Percentiles rank a stretch among this genome's conserved stretches.
Conservation (phyloP, 1,140 invertebrate species). For the Rhyzopertha dominica region DNA sequence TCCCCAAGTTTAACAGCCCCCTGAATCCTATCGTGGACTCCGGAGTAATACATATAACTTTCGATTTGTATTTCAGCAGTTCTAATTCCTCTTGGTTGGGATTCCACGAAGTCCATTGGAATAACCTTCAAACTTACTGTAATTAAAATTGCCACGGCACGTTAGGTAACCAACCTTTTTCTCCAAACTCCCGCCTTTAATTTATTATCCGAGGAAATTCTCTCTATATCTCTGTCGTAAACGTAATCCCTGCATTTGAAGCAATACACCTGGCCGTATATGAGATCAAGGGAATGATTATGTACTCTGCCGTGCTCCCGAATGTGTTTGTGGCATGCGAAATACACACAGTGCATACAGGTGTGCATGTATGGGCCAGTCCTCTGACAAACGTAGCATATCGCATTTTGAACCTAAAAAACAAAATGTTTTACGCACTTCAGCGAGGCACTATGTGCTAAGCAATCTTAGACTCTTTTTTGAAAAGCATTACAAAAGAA, state of each 20-base stretch:
- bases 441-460: too few species aligned
- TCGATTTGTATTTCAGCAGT: conserved; percentile 61
- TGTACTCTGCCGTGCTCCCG: conserved; percentile 76
- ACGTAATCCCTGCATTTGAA: conserved; percentile 88
- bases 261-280: conserved; percentile 88
- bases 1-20: conserved; percentile 94
- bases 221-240: conserved; percentile 46
- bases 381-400: conserved; percentile 55
- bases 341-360: conserved; percentile 87
- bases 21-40: conserved; percentile 84
- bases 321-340: conserved; percentile 86
- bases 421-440: not conserved
- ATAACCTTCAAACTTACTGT: conserved; percentile 25
- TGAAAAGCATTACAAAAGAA: conserved; percentile 4
- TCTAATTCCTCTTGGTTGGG: conserved; percentile 69
- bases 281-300: conserved; percentile 81
- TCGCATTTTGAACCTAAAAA: not conserved
- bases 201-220: conserved; percentile 46
- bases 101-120: conserved; percentile 60
- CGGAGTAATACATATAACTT: conserved; percentile 70
- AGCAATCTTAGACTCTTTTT: not conserved
- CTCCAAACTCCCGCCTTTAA: conserved; percentile 36
- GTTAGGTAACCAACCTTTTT: conserved; percentile 33
- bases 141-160: not conserved
- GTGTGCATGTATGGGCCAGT: conserved; percentile 74